A percentile compares a stretch with the other conserved stretches of the same genome.
phyloP scores from a whole-genome alignment of 2,797 vertebrate species.

The Telmatherina bonti region DNA sequence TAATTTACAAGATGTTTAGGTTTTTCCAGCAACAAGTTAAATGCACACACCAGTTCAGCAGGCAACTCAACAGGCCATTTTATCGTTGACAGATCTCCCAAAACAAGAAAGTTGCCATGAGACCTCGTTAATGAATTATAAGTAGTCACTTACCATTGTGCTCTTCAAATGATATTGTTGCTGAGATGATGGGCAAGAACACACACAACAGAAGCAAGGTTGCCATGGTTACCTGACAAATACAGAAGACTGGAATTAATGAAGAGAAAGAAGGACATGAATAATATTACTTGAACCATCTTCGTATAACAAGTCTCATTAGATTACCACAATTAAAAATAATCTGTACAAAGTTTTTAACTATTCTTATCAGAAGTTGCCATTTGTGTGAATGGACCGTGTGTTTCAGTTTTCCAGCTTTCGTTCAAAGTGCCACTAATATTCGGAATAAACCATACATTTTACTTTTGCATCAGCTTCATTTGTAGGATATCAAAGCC shows the following conservation, averaged over 20 bases:
- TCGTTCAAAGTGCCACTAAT: background rate
- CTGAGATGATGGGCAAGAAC: constrained; percentile 85
- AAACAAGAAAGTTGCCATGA: background rate
- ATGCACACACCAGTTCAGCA: no score
- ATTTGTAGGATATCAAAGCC: constrained; percentile 18
- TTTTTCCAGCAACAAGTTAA: no score
- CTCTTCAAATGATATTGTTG: constrained; percentile 78
- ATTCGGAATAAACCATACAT: constrained; percentile 17
- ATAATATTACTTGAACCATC: background rate
- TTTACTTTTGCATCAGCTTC: constrained; percentile 28
- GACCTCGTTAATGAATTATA: background rate
- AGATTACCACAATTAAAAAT: no score
- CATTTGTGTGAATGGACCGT: constrained; percentile 29
- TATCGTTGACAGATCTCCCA: background rate
- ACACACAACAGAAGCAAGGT: constrained; percentile 89
- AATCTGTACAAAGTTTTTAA: no score
- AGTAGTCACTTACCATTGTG: constrained; percentile 81
- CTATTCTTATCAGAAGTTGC: no score
- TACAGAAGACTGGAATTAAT: constrained; percentile 2
- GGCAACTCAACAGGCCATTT: background rate
- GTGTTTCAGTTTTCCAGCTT: constrained; percentile 8
- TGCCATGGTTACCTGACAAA: constrained; percentile 85
- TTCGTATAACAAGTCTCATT: background rate
- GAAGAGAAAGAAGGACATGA: no score
- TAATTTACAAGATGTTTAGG: no score